Evolutionary conservation across 1,140 invertebrate genomes (phyloP).

Genomic region (Intoshia linei): DNA sequence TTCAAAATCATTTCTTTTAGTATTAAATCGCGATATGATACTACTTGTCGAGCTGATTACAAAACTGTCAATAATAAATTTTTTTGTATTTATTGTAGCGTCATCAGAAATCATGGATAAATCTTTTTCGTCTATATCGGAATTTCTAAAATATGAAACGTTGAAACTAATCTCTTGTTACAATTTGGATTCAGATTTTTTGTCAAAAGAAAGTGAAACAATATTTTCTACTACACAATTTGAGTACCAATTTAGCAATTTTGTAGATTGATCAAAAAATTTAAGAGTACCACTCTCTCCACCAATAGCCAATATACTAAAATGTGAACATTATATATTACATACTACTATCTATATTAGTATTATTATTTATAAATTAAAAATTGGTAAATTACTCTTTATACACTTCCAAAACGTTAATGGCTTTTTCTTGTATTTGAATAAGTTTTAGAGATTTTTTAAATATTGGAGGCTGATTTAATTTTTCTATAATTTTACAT

Average conservation of each 20-base stretch:
- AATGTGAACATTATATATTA: too few relatives aligned
- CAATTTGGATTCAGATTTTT: neutral
- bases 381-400: constrained; percentile 11
- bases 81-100: neutral
- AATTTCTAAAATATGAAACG: neutral
- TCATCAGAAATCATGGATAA: neutral
- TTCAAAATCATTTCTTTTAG: too few relatives aligned
- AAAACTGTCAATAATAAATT: neutral
- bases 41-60: too few relatives aligned
- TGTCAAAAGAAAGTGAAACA: neutral
- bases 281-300: constrained; percentile 20
- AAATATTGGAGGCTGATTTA: constrained; percentile 13
- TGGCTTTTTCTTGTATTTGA: constrained; percentile 16
- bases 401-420: constrained; percentile 18
- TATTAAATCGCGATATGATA: too few relatives aligned
- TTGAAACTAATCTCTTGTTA: neutral
- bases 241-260: constrained; percentile 20
- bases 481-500: constrained; percentile 9
- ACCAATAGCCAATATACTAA: too few relatives aligned
- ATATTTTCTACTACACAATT: constrained; percentile 2
- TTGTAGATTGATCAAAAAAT: constrained; percentile 22
- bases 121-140: neutral
- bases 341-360: constrained; percentile 20
- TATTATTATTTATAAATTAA: constrained; percentile 5
- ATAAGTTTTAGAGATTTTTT: constrained; percentile 22